These are phyloP conservation scores for Scaptomyza montana DNA, from an alignment of 1,140 invertebrate species.

Conservation along the genomic window DNA sequence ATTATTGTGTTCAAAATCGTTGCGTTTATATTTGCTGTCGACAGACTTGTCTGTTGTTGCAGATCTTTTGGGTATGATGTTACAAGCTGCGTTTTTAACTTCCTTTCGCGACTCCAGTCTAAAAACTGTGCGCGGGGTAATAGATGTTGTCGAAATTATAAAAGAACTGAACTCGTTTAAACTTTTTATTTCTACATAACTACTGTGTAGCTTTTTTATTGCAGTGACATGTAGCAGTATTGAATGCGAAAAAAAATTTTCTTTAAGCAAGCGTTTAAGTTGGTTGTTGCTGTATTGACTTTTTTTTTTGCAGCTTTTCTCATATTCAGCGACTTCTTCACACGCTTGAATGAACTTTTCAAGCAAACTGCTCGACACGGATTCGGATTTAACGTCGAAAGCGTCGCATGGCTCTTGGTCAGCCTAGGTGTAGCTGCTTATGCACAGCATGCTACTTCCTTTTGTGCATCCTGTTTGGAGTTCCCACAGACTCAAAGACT, in stretches of 20 bases:
- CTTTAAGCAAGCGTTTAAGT: neutral
- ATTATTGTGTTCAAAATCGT: no score
- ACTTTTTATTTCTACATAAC: no score
- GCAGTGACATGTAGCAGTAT: no score
- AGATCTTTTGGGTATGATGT: no score
- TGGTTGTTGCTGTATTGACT: neutral
- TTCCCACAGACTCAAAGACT: conserved; percentile 54
- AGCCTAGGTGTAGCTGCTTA: conserved; percentile 11
- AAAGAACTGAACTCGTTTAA: no score
- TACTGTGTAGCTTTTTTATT: no score
- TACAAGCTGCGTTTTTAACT: no score
- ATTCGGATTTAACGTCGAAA: conserved; percentile 41
- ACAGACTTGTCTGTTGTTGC: no score
- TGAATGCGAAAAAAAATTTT: no score
- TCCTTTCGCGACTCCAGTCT: neutral
- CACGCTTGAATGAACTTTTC: conserved; percentile 45
- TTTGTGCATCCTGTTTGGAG: conserved; percentile 67
- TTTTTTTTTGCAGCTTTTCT: neutral
- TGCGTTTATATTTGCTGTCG: no score
- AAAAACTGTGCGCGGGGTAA: no score
- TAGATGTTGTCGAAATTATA: no score
- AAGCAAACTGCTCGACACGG: conserved; percentile 31
- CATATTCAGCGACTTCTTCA: conserved; percentile 28
- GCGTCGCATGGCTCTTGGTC: conserved; percentile 16
- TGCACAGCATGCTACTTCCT: conserved; percentile 76